phyloP scores from a whole-genome alignment of 1,140 invertebrate genomes.

The Gonioctena quinquepunctata region DNA sequence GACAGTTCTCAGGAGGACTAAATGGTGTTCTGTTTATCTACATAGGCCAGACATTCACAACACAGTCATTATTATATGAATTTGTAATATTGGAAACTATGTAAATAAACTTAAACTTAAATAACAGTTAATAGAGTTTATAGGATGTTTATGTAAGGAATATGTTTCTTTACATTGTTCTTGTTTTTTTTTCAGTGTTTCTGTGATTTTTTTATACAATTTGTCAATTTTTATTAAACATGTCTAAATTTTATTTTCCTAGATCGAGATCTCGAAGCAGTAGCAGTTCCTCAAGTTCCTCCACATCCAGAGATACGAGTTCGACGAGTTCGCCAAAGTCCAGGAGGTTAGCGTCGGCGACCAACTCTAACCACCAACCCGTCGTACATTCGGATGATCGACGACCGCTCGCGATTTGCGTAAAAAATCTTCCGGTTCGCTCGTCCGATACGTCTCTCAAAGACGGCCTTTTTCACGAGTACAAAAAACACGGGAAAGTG shows the following conservation, averaged over 20 bases:
- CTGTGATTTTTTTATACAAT: too few relatives aligned
- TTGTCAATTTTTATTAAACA: too few relatives aligned
- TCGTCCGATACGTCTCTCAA: slow-evolving; percentile 92
- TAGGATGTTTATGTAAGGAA: too few relatives aligned
- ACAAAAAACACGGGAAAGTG: slow-evolving; percentile 98
- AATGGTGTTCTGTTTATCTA: too few relatives aligned
- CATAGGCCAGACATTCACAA: too few relatives aligned
- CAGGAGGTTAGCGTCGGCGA: slow-evolving; percentile 46
- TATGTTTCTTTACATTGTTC: neutral
- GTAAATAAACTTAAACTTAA: too few relatives aligned
- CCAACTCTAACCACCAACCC: slow-evolving; percentile 50
- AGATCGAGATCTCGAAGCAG: slow-evolving; percentile 60
- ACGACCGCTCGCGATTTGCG: slow-evolving; percentile 85
- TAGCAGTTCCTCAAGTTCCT: slow-evolving; percentile 53
- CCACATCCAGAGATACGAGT: slow-evolving; percentile 49
- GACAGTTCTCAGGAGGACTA: too few relatives aligned
- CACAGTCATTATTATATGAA: too few relatives aligned
- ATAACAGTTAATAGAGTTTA: too few relatives aligned
- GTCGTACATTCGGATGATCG: slow-evolving; percentile 68
- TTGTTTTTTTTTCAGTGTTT: too few relatives aligned
- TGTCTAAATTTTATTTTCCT: neutral
- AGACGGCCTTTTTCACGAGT: slow-evolving; percentile 97
- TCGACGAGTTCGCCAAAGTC: slow-evolving; percentile 50
- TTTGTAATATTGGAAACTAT: too few relatives aligned
- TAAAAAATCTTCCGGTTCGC: slow-evolving; percentile 84